Base-by-base conservation (phyloP, 2,888 invertebrate genomes). In the Epirrhoe tristata region DNA sequence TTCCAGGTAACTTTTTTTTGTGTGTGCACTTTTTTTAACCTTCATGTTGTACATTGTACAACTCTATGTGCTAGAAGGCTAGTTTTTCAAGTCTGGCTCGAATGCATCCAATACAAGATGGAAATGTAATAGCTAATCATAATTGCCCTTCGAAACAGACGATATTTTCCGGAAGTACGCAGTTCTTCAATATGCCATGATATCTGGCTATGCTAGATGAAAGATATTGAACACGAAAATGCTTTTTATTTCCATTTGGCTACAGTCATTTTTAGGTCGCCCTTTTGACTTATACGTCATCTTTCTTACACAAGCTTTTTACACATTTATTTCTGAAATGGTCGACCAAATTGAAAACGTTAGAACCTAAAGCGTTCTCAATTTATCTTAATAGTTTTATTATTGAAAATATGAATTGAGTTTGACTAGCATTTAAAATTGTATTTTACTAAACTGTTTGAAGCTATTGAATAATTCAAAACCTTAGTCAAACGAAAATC, bases 211-310 rank as follows among this genome's bases (percentile, higher is more conserved):
- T 8, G 36, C 16, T 34, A 36, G 14, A 12, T n/a, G 14, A 17
- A 55, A 64, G 67, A 72, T 70, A 63, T 64, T 58, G 62, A 56
- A 66, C 69, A 61, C 62, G 70, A 68, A 67, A 70, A 59, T 65
- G 62, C 58, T 58, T 65, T 59, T 65, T 65, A 56, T 69, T 65
- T 63, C 56, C 53, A 67, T 67, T 62, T 53, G 55, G 39, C 39
- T 36, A 55, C 36, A 10, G 24, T 16, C 53, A 32, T 14, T 53
- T 48, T 57, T 10, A 6, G 43, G 46, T 6, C 12, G 17, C 57
- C 65, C 66, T 34, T 65, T 67, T 59, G 51, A 51, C 54, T 51
- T 64, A 65, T 71, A 69, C 59, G 69, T 71, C 71, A 71, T 57
- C 46, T 57, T 46, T 43, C 32, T 31, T 57, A 48, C 14, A 12